Evolutionary conservation across 2,888 invertebrate species (phyloP), one percentile per base, ranked within the genome.

Genomic region (Bugula neritina): DNA sequence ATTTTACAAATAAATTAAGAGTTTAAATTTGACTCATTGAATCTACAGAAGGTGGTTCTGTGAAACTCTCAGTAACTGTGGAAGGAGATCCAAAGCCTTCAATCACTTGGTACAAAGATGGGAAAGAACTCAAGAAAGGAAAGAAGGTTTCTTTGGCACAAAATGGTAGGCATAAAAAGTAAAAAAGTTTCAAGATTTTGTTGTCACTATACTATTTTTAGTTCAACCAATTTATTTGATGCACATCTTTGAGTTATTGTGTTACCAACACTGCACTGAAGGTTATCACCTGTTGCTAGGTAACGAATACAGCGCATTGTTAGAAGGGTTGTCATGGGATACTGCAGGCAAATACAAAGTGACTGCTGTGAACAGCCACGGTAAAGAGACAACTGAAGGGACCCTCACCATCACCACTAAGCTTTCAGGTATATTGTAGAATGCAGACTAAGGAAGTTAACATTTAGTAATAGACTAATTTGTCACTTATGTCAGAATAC

Each of bases 41-140:
- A 17, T 3, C n/a, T 63, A 69, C 23, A 27, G 71, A 73, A 31
- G 72, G 73, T 2, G 72, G 69, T n/a, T 1, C 69, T 31, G 23
- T 55, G 1, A 55, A 69, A 35, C 52, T 73, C 27, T 43, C 63
- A 21, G 69, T 73, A 17, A n/a, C 29, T 3, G 69, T 73, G 3
- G 54, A 35, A 17, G 77, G 74, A 1, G 35, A 74, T 21, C 74
- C 75, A 23, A 23, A 73, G 17, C 74, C 74, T 1, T 43, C 69
- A 1, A 34, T 75, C n/a, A 73, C 43, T 1, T 75, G 75, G 75
- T 71, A 34, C 35, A 57, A 72, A 34, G 72, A 74, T 43, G 70
- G 63, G 3, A 43, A 43, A 29, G 71, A 35, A 17, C 25, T 74
- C 23, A 72, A 35, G 21, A 69, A 72, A n/a, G 69, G 63, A n/a